Conservation (phyloP, 2,888 invertebrate genomes). For the Pelosia muscerda region DNA sequence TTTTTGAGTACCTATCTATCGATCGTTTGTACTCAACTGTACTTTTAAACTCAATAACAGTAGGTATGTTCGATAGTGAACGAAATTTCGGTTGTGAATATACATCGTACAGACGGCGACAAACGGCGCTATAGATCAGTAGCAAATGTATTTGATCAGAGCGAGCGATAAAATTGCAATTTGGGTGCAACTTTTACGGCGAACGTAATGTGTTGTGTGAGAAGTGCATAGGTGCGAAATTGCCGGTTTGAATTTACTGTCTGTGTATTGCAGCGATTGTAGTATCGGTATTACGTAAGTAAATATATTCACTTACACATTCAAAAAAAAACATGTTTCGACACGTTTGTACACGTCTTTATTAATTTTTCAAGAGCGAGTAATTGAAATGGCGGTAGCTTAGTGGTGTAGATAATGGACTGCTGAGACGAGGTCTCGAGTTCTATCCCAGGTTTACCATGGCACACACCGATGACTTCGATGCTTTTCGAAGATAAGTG, state of each 20-base stretch:
- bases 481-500: too few relatives aligned
- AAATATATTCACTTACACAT: too few relatives aligned
- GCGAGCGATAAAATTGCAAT: conserved; percentile 74
- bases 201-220: conserved; percentile 33
- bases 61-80: background rate
- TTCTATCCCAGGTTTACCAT: too few relatives aligned
- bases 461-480: too few relatives aligned
- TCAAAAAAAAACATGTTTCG: too few relatives aligned
- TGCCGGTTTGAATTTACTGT: conserved; percentile 3
- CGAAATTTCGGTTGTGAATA: conserved; percentile 6
- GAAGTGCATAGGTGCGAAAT: conserved; percentile 21
- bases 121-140: conserved; percentile 61
- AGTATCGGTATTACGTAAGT: background rate
- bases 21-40: background rate
- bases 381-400: too few relatives aligned
- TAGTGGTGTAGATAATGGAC: too few relatives aligned
- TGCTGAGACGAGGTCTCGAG: too few relatives aligned
- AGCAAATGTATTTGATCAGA: conserved; percentile 63
- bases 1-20: too few relatives aligned
- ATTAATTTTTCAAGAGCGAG: too few relatives aligned
- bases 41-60: background rate
- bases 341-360: too few relatives aligned
- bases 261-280: background rate
- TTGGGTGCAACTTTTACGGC: conserved; percentile 64
- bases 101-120: conserved; percentile 17